phyloP scores from a whole-genome alignment of 2,888 invertebrate species.

The Nineta flava region DNA sequence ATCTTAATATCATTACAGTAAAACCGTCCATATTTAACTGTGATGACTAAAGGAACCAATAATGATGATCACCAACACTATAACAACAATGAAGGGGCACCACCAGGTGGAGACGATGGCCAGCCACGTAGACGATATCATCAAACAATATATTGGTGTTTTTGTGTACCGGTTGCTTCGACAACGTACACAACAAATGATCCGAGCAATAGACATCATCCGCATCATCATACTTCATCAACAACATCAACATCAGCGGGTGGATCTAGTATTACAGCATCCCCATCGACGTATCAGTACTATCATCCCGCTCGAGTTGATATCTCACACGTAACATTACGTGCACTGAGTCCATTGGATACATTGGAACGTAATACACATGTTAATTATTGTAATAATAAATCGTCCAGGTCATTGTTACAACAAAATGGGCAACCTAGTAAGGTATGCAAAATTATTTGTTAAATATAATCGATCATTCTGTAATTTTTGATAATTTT shows the following conservation, averaged over 20 bases:
- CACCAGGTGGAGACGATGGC: background rate
- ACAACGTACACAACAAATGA: background rate
- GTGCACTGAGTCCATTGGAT: background rate
- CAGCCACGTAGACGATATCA: background rate
- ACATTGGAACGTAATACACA: background rate
- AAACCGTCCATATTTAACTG: background rate
- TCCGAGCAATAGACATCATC: background rate
- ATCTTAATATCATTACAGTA: background rate
- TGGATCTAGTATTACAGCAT: background rate
- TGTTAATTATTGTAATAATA: background rate
- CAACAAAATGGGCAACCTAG: background rate
- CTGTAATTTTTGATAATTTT: no score
- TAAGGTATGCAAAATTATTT: background rate
- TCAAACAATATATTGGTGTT: background rate
- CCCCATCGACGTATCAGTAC: no score
- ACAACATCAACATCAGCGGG: background rate
- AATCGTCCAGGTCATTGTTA: background rate
- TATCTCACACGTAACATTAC: background rate
- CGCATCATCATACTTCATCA: no score
- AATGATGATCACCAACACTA: background rate
- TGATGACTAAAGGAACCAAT: constrained; percentile 1
- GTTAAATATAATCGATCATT: background rate
- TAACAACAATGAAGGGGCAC: background rate
- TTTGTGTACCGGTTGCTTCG: background rate
- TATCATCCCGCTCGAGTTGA: background rate